Conservation (phyloP, 1,140 invertebrate genomes). For the Oryctes rhinoceros region DNA sequence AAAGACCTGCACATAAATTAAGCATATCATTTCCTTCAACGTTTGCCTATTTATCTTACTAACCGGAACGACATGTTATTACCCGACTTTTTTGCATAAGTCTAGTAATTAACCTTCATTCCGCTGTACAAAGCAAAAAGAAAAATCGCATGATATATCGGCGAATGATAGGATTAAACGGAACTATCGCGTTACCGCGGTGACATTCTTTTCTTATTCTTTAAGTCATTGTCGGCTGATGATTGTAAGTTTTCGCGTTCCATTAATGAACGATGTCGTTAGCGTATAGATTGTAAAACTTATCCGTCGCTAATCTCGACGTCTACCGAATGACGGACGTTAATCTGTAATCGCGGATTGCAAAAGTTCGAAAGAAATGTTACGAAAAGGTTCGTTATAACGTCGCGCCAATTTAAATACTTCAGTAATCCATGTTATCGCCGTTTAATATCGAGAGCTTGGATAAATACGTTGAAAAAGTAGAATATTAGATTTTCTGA, state of each 20-base stretch:
- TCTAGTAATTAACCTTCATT: neutral
- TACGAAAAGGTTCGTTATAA: no score
- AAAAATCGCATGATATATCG: conserved; percentile 19
- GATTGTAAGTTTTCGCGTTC: neutral
- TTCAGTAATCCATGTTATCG: no score
- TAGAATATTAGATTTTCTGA: no score
- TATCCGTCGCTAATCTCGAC: neutral
- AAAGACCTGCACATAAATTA: neutral
- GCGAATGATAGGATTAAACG: neutral
- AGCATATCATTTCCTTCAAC: neutral
- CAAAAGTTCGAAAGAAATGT: no score
- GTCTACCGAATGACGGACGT: neutral
- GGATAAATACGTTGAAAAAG: no score
- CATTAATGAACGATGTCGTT: neutral
- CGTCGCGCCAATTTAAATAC: no score
- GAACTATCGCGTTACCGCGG: neutral
- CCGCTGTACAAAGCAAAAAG: neutral
- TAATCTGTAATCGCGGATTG: no score
- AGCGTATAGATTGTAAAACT: neutral
- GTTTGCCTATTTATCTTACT: conserved; percentile 9
- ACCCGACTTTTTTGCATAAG: neutral
- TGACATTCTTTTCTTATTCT: neutral
- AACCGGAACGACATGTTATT: conserved; percentile 14
- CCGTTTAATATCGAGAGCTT: no score
- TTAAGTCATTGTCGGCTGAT: neutral